These are phyloP conservation scores for Botia almorhae DNA, from an alignment of 2,797 vertebrate species.

Conservation along the genomic window DNA sequence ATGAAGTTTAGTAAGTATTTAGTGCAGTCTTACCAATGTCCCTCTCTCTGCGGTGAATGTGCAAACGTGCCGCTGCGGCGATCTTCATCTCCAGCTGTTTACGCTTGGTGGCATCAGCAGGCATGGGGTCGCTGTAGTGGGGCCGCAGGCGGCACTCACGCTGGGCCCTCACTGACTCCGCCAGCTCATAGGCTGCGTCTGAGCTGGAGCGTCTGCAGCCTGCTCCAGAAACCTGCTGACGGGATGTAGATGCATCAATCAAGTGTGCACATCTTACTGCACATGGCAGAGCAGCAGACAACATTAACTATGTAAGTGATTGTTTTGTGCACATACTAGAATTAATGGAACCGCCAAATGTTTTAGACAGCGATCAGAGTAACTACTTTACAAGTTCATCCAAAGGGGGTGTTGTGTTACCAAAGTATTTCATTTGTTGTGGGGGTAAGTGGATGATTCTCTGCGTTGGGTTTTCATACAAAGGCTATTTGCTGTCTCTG, in stretches of 20 bases:
- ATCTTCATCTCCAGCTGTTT: slow-evolving; percentile 94
- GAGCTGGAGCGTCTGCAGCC: slow-evolving; percentile 89
- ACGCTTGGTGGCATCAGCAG: slow-evolving; percentile 86
- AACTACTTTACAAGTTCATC: not conserved
- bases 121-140: slow-evolving; percentile 91
- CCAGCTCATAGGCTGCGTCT: slow-evolving; percentile 82
- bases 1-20: not conserved
- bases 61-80: slow-evolving; percentile 83
- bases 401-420: slow-evolving; percentile 22
- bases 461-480: not conserved
- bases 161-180: slow-evolving; percentile 83
- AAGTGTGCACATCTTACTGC: not conserved
- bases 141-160: slow-evolving; percentile 87
- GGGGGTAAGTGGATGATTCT: not conserved
- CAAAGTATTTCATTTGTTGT: slow-evolving; percentile 45
- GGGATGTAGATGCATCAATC: slow-evolving; percentile 62
- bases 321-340: not conserved
- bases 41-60: slow-evolving; percentile 81
- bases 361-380: slow-evolving; percentile 35
- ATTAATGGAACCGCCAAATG: slow-evolving; percentile 10
- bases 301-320: slow-evolving; percentile 8
- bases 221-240: slow-evolving; percentile 72
- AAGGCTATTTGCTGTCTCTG: not conserved
- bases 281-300: not conserved
- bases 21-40: slow-evolving; percentile 70